Conservation (phyloP, 2,888 invertebrate species). For the Punctoribates punctum region DNA sequence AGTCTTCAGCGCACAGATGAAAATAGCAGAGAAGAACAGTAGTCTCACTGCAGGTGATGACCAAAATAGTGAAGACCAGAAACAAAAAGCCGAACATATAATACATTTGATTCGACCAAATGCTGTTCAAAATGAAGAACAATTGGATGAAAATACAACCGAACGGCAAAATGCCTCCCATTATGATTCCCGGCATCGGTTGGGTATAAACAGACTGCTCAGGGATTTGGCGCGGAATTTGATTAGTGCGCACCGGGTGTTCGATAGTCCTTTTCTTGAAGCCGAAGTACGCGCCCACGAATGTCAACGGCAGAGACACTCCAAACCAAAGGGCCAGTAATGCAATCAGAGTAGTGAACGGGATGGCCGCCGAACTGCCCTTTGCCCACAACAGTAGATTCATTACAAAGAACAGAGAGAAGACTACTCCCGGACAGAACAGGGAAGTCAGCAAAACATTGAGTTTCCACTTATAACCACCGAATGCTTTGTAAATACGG, state of each 20-base stretch:
- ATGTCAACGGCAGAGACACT: slow-evolving; percentile 96
- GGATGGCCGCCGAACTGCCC: slow-evolving; percentile 92
- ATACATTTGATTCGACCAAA: slow-evolving; percentile 95
- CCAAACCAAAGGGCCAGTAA: slow-evolving; percentile 94
- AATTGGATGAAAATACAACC: slow-evolving; percentile 98
- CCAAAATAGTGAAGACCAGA: slow-evolving; percentile 91
- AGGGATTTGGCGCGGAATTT: slow-evolving; percentile 97
- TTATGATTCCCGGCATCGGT: slow-evolving; percentile 85
- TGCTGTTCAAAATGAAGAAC: slow-evolving; percentile 96
- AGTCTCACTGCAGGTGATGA: slow-evolving; percentile 98
- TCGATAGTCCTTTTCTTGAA: slow-evolving; percentile 94
- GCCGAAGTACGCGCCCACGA: slow-evolving; percentile 96
- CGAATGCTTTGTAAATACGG: slow-evolving; percentile 93
- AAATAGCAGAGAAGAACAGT: slow-evolving; percentile 97
- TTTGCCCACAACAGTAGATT: slow-evolving; percentile 94
- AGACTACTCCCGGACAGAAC: slow-evolving; percentile 92
- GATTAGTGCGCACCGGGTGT: slow-evolving; percentile 96
- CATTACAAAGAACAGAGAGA: slow-evolving; percentile 94
- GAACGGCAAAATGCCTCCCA: slow-evolving; percentile 98
- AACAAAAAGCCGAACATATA: slow-evolving; percentile 99
- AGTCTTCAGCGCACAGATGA: slow-evolving; percentile 99
- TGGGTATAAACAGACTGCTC: slow-evolving; percentile 97
- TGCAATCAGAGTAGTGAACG: slow-evolving; percentile 91
- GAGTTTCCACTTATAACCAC: slow-evolving; percentile 97
- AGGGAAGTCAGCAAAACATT: slow-evolving; percentile 94